Conservation (phyloP, 1,140 invertebrate species). For the Platorchestia sp. region DNA sequence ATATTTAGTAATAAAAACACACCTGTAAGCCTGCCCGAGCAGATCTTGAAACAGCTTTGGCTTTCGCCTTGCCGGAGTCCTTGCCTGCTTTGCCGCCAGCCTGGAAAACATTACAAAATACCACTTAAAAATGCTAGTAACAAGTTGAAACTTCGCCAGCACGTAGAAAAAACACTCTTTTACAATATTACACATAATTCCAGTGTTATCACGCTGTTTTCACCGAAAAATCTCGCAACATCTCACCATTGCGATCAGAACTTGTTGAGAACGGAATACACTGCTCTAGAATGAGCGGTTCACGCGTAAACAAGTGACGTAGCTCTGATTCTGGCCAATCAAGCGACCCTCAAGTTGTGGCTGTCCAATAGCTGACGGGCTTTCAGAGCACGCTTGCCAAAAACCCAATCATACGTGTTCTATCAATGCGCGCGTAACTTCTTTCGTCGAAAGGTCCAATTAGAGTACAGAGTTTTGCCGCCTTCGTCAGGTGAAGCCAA, state of each 20-base stretch:
- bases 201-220: constrained; percentile 69
- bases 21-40: constrained; percentile 98
- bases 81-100: constrained; percentile 99
- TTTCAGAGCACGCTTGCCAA: background rate
- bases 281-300: background rate
- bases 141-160: constrained; percentile 72
- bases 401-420: background rate
- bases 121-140: constrained; percentile 71
- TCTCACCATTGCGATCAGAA: constrained; percentile 72
- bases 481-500: constrained; percentile 29
- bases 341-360: background rate
- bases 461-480: background rate
- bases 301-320: constrained; percentile 52
- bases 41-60: constrained; percentile 97
- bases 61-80: constrained; percentile 99
- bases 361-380: background rate
- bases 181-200: constrained; percentile 65
- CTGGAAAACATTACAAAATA: constrained; percentile 71
- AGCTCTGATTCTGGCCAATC: background rate
- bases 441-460: background rate
- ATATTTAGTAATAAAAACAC: constrained; percentile 70
- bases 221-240: constrained; percentile 72
- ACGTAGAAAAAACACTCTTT: constrained; percentile 64
- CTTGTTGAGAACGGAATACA: background rate
- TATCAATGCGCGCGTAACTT: constrained; percentile 40